phyloP scores from a whole-genome alignment of 1,140 invertebrate genomes.

The Stenopsyche tienmushanensis region DNA sequence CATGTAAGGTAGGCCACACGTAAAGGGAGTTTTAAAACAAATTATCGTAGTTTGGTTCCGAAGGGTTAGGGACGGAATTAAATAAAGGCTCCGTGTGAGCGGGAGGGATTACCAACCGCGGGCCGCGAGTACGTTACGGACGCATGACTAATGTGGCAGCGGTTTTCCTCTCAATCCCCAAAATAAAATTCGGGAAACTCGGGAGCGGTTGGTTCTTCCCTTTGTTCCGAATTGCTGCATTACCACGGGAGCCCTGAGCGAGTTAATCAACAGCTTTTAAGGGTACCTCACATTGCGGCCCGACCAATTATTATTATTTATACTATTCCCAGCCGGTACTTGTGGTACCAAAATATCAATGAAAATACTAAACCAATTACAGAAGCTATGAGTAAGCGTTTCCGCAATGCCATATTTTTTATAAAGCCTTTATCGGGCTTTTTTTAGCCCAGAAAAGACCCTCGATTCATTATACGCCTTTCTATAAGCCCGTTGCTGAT shows the following conservation, averaged over 20 bases:
- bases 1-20: not conserved
- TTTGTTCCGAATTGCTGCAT: conserved; percentile 6
- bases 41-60: conserved; percentile 20
- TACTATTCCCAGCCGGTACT: too few species aligned
- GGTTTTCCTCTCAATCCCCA: conserved; percentile 8
- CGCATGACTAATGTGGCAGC: conserved; percentile 30
- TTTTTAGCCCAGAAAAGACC: too few species aligned
- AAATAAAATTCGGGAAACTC: conserved; percentile 3
- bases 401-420: too few species aligned
- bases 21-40: conserved; percentile 23
- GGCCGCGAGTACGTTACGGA: conserved; percentile 6
- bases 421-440: too few species aligned
- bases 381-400: too few species aligned
- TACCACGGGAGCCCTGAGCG: conserved; percentile 8
- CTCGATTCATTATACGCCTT: too few species aligned
- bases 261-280: conserved; percentile 27
- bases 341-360: not conserved
- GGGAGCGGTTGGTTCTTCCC: not conserved
- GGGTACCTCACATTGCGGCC: too few species aligned
- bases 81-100: conserved; percentile 18
- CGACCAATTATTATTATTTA: not conserved
- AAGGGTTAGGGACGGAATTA: conserved; percentile 26
- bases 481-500: too few species aligned
- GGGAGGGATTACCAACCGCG: conserved; percentile 24
- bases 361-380: too few species aligned